Conservation (phyloP, 2,797 vertebrate genomes). For the Gephyroberyx darwinii region DNA sequence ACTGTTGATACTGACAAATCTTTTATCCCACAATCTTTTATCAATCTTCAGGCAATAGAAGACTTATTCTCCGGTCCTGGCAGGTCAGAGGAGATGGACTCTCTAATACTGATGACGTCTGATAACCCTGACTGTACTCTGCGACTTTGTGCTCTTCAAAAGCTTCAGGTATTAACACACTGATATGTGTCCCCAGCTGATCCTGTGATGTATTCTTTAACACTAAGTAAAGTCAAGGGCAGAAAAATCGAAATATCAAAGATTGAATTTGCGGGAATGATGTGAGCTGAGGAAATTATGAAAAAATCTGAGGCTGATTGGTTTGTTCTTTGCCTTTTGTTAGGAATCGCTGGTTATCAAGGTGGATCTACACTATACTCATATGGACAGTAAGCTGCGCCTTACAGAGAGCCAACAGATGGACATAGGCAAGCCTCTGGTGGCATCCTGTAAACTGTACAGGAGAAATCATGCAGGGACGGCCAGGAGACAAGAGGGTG, state of each 20-base stretch:
- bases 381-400: slow-evolving; percentile 70
- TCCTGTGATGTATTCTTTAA: not conserved
- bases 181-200: not conserved
- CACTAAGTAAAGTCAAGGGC: not conserved
- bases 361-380: slow-evolving; percentile 83
- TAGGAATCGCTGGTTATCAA: slow-evolving; percentile 81
- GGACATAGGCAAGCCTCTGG: slow-evolving; percentile 81
- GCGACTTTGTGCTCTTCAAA: slow-evolving; percentile 86
- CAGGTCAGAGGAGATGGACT: slow-evolving; percentile 78
- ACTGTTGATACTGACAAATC: slow-evolving; percentile 20
- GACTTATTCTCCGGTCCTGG: slow-evolving; percentile 71
- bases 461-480: slow-evolving; percentile 32
- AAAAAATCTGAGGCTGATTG: slow-evolving; percentile 3
- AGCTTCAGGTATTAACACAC: slow-evolving; percentile 79
- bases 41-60: slow-evolving; percentile 71
- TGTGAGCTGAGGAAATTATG: not conserved
- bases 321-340: not conserved
- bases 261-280: not conserved
- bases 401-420: slow-evolving; percentile 76
- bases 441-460: slow-evolving; percentile 79
- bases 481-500: slow-evolving; percentile 24
- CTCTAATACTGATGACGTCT: slow-evolving; percentile 72
- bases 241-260: not conserved
- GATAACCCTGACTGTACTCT: slow-evolving; percentile 78
- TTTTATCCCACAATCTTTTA: slow-evolving; percentile 7